Base-by-base conservation (phyloP, 2,888 invertebrate genomes). In the Hemistola chrysoprasaria region DNA sequence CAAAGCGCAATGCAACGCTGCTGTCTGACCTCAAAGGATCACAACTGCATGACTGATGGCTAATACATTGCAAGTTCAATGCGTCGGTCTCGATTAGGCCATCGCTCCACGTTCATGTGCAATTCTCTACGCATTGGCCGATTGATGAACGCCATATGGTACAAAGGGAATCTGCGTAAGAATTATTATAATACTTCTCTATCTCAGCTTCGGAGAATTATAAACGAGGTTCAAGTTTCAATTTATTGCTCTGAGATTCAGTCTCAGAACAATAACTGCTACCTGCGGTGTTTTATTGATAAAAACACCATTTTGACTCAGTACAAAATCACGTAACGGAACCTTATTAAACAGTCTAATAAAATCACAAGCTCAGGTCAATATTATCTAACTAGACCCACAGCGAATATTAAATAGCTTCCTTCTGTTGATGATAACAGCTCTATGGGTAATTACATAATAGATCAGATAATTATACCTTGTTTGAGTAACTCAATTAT, bases 1-100 rank as follows among this genome's bases (percentile, higher is more conserved):
- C 71, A 78, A 78, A 84, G 75, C 63, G 66, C 71, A 77, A 78
- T 82, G 74, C 62, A 65, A 60, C 62, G 61, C 58, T 65, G 62
- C 53, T 56, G 56, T 50, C 63, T 69, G 71, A 71, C 71, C 75
- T 65, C 71, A 60, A 61, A 64, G 58, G 56, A 68, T 63, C 48
- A 57, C 65, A 65, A 62, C 45, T 44, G 37, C 62, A 69, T 72
- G 76, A 78, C 67, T 71, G 71, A 78, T 74, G 70, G 57, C 62
- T 68, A 66, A 68, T 71, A 71, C 65, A 71, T 71, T 68, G 62
- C 59, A 40, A 44, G 43, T 45, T 42, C 58, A 52, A 48, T 49
- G 46, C 47, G 48, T 42, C 47, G 26, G 33, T 29, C 49, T 46
- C 47, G 47, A 50, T 54, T 47, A 43, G 38, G 21, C 51, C 47